Percentiles rank a stretch among this genome's conserved stretches.
Conservation (phyloP, 2,797 vertebrate species). For the Hydrocynus forskahlii region DNA sequence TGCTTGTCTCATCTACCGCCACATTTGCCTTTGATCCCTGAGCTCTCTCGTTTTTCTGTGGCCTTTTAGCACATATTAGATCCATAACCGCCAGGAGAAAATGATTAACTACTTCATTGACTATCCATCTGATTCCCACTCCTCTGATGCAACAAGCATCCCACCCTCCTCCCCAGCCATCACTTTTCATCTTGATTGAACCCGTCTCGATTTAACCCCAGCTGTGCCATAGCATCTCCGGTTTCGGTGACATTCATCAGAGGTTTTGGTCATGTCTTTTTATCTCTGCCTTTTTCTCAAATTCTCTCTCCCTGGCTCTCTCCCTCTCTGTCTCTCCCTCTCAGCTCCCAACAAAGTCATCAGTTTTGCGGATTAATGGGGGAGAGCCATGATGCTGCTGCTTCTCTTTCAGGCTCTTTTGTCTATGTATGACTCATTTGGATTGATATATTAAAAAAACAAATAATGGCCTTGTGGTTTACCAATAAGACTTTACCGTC, state of each 20-base stretch:
- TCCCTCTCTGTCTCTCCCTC: slow-evolving; percentile 18
- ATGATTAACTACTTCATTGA: slow-evolving; percentile 42
- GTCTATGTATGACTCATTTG: neutral
- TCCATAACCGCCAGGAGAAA: slow-evolving; percentile 35
- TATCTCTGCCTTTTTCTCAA: slow-evolving; percentile 10
- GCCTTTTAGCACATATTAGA: slow-evolving; percentile 49
- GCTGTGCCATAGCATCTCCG: slow-evolving; percentile 22
- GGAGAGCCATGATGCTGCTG: slow-evolving; percentile 48
- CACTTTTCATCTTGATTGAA: slow-evolving; percentile 20
- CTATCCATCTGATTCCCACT: slow-evolving; percentile 7
- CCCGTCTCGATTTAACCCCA: slow-evolving; percentile 22
- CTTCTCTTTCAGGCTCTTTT: slow-evolving; percentile 10
- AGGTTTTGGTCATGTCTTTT: slow-evolving; percentile 19
- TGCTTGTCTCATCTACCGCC: neutral
- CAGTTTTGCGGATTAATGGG: slow-evolving; percentile 33
- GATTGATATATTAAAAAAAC: neutral
- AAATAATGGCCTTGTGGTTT: no score
- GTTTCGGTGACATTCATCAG: slow-evolving; percentile 20
- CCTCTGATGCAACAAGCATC: slow-evolving; percentile 7
- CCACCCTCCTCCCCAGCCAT: slow-evolving; percentile 10
- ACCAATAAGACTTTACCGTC: neutral
- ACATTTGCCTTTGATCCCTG: slow-evolving; percentile 15
- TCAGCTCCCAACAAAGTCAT: slow-evolving; percentile 9
- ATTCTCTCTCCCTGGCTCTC: neutral
- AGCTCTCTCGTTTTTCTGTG: slow-evolving; percentile 22